Evolutionary conservation across 2,113 vertebrate genomes (phyloP), one percentile per base, ranked within the genome.

Genomic region (Semicossyphus pulcher): DNA sequence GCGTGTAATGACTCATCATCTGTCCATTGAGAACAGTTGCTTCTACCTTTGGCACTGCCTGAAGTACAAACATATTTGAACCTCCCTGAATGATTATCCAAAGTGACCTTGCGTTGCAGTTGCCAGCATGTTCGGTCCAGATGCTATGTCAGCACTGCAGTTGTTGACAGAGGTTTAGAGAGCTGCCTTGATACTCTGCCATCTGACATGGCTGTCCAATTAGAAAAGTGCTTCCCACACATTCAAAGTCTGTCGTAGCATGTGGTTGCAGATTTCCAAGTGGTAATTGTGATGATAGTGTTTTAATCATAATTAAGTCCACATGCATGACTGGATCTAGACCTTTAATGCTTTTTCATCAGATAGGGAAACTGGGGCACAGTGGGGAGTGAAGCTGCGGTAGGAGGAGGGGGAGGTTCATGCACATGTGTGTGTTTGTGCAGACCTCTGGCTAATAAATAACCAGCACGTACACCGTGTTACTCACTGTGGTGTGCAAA

Each of bases 181-280:
- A 81, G 69, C 78, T 37, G 73, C 72, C 72, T 80, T 86, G 85
- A 86, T 72, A 70, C 78, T 44, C 59, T 16, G 81, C 90, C 90
- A 90, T 92, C 91, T 92, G 91, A 93, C 84, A 56, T 10, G 23
- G 63, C 59, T 5, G 61, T 88, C 75, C 86, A 92, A 93, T 93
- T 89, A 93, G 81, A 83, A 58, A 82, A 89, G 90, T 92, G 90
- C 88, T 88, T 90, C 80, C 60, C 66, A 76, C 76, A 65, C 69
- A 58, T 75, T 73, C 62, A 61, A 77, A 78, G 84, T 83, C 80
- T 67, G 75, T 60, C 44, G 1, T n/a, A 85, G 65, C 85, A 86
- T 90, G 80, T 86, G 86, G 82, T 54, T 10, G 72, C 57, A 56
- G 85, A 74, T 81, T 88, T 72, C 34, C 28, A 29, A 53, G 68